Conservation (phyloP, 1,140 invertebrate species). For the Drosophila athabasca region DNA sequence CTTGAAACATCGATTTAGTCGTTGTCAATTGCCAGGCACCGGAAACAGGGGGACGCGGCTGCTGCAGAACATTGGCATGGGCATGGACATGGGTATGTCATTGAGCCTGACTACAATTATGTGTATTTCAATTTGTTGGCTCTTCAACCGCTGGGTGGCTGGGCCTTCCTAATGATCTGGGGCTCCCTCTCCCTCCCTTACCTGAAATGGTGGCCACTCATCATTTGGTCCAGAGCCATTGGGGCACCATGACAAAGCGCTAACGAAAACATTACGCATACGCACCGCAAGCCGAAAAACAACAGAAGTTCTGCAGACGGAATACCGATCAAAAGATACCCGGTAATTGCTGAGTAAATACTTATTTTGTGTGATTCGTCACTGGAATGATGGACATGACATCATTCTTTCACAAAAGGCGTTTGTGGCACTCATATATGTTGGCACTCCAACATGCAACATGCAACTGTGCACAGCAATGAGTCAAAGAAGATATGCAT, state of each 20-base stretch:
- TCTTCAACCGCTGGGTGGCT: not conserved
- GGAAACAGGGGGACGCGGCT: not conserved
- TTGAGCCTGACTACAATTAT: constrained; percentile 34
- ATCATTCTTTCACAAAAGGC: no score
- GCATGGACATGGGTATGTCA: constrained; percentile 6
- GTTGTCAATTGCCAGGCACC: constrained; percentile 27
- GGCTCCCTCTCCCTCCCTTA: no score
- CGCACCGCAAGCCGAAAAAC: not conserved
- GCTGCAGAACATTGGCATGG: no score
- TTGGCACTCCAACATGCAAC: no score
- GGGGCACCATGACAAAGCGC: constrained; percentile 35
- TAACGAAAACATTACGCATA: constrained; percentile 56
- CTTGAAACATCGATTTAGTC: constrained; percentile 53
- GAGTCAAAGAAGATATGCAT: not conserved
- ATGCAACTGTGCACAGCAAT: no score
- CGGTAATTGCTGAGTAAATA: no score
- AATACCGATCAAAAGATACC: no score
- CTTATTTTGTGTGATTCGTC: no score
- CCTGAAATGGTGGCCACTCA: constrained; percentile 5
- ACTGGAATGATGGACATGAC: no score
- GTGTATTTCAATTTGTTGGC: constrained; percentile 30
- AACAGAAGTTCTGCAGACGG: not conserved
- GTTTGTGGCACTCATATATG: no score
- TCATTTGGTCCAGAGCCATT: constrained; percentile 8
- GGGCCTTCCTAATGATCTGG: constrained; percentile 24